Base-by-base conservation (phyloP, 1,140 invertebrate genomes). In the Latrodectus geometricus region DNA sequence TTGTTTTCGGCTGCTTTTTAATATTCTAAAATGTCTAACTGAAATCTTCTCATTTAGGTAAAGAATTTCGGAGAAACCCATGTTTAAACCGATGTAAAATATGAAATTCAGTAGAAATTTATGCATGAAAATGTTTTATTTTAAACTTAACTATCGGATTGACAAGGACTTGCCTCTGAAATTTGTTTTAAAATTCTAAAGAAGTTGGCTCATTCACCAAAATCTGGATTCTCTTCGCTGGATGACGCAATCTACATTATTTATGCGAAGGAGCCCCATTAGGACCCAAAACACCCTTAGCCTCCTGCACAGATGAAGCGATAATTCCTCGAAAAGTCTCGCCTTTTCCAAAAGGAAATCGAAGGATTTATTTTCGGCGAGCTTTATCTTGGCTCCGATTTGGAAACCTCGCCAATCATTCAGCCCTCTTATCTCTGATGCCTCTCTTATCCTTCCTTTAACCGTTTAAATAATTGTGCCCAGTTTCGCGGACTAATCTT, bases 381-480 rank as follows among this genome's bases (percentile, higher is more conserved):
- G 20, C 35, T 70, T 70, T 70, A 70, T 70, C 69, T 70, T 8
- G 65, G 20, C 69, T 70, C 65, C 20, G 35, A 70, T 70, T 23
- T 70, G 15, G 69, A 20, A 70, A 21, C 54, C 54, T 61, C 54
- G 15, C 35, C 35, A n/a, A 48, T 70, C 69, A 70, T 70, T 70
- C 35, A n/a, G 21, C 20, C 15, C 17, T 23, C 69, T 70, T 70
- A 70, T 70, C 69, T 70, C 12, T 23, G 20, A 21, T 48, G 69
- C 20, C 21, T 12, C 17, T 70, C 69, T 48, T 21, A 70, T 70
- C 69, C 69, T n/a, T 70, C 69, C 35, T 70, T 23, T 70, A 70
- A 70, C 69, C 69, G 69, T 70, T 70, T 70, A 70, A 70, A 70
- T 70, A 70, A 70, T 70, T 70, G 69, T 23, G 69, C 69, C 17